Base-by-base conservation (phyloP, 2,888 invertebrate genomes). In the Drosophila leonis region DNA sequence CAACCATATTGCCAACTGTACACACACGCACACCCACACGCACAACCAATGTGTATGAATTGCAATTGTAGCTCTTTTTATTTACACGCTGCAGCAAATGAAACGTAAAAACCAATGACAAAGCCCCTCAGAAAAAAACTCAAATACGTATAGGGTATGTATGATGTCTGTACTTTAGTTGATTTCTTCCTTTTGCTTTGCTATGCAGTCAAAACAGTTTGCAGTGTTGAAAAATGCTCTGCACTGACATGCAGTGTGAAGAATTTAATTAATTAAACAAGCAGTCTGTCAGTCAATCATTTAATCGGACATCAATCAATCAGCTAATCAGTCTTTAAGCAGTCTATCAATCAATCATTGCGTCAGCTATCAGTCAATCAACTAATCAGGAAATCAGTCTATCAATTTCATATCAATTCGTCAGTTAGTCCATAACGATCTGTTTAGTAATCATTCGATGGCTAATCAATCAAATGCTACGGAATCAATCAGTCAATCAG, bases 1-100 rank as follows among this genome's bases (percentile, higher is more conserved):
- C 86, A 78, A 76, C 84, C 86, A 78, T 75, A 83, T 82, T 76
- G 78, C 59, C 75, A 72, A 65, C 46, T 59, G 59, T 37, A 61
- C 64, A 46, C 52, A 31, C 46, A 52, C 59, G 13, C 51, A 18
- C 27, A 51, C 54, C n/a, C 46, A 31, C 60, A 24, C 52, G 20
- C 24, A 13, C 37, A 27, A 51, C 33, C 15, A 48, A 24, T 18
- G 31, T 29, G 46, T 24, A 27, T 49, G 60, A 67, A 51, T 56
- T 78, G 75, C 75, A 70, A 44, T 51, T 63, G 67, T 51, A 65
- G 64, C 67, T 63, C 41, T 75, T 65, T 79, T 78, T 75, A 78
- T 79, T 75, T 79, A 79, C 75, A 78, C 66, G 52, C 51, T 66
- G 48, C 56, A 63, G 75, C 71, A 67, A 79, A 65, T 75, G 74